Evolutionary conservation across 2,888 invertebrate species (phyloP).

Genomic region (Heliconius charithonia): DNA sequence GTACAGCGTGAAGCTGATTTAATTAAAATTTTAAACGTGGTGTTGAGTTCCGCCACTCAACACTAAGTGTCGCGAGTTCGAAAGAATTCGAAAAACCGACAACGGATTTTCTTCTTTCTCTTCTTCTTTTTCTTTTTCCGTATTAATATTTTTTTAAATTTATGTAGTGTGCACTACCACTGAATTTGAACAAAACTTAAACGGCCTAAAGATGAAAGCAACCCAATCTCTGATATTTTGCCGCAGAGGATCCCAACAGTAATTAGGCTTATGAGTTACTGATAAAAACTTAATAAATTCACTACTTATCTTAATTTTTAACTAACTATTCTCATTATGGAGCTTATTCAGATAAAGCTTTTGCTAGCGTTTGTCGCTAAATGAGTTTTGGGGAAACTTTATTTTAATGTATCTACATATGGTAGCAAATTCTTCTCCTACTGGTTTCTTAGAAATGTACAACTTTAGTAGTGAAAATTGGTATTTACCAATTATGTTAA

Average conservation of each 20-base stretch:
- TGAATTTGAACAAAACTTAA: conserved; percentile 52
- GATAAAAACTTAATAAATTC: conserved; percentile 60
- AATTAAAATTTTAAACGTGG: no score
- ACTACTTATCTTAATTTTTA: conserved; percentile 37
- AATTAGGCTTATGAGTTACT: conserved; percentile 60
- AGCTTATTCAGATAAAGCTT: conserved; percentile 16
- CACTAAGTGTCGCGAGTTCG: neutral
- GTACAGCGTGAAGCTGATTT: no score
- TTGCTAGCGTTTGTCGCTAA: conserved; percentile 8
- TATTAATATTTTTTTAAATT: neutral
- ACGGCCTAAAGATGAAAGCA: conserved; percentile 51
- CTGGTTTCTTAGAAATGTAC: no score
- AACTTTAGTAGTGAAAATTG: no score
- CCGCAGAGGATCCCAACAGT: conserved; percentile 56
- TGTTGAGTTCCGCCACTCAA: neutral
- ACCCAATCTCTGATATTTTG: conserved; percentile 51
- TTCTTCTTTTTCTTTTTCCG: no score
- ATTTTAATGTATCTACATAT: neutral
- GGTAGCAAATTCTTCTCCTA: no score
- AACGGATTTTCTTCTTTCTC: no score
- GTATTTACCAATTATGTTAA: no score
- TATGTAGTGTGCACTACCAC: conserved; percentile 53
- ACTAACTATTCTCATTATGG: conserved; percentile 22
- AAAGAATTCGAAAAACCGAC: accelerated
- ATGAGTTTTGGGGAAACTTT: neutral